Percentiles rank a stretch among this genome's conserved stretches.
Evolutionary conservation across 1,140 invertebrate genomes (phyloP).

Genomic region (Dendroctonus ponderosae): DNA sequence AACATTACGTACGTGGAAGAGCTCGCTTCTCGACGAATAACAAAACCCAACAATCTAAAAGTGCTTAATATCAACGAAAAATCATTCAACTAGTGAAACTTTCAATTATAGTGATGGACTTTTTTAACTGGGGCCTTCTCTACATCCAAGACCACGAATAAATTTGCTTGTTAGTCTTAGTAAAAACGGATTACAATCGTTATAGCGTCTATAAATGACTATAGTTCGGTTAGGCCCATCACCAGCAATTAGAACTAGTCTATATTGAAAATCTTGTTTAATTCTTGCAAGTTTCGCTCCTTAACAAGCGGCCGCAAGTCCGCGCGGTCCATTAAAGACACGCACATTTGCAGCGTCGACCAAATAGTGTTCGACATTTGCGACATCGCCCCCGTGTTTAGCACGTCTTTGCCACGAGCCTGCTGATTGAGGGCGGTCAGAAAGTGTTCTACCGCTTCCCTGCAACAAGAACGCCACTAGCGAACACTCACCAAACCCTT

Average conservation of each 20-base stretch:
- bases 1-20: too few species aligned
- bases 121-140: too few species aligned
- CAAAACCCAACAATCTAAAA: too few species aligned
- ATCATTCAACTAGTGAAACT: too few species aligned
- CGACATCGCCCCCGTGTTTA: slow-evolving; percentile 54
- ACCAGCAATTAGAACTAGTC: slow-evolving; percentile 20
- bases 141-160: too few species aligned
- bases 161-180: too few species aligned
- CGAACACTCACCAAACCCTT: not conserved
- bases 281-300: slow-evolving; percentile 63
- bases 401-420: slow-evolving; percentile 66
- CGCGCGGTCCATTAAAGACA: slow-evolving; percentile 80
- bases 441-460: slow-evolving; percentile 94
- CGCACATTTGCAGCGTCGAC: slow-evolving; percentile 87
- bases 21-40: too few species aligned
- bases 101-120: too few species aligned
- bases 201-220: too few species aligned
- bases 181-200: too few species aligned
- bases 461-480: slow-evolving; percentile 47
- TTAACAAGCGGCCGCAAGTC: slow-evolving; percentile 77
- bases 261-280: slow-evolving; percentile 64
- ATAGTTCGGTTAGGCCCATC: too few species aligned
- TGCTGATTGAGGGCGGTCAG: slow-evolving; percentile 92
- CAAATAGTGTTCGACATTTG: slow-evolving; percentile 92
- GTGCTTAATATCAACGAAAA: too few species aligned